Conservation (phyloP, 2,113 vertebrate species). For the Brachirus orientalis region DNA sequence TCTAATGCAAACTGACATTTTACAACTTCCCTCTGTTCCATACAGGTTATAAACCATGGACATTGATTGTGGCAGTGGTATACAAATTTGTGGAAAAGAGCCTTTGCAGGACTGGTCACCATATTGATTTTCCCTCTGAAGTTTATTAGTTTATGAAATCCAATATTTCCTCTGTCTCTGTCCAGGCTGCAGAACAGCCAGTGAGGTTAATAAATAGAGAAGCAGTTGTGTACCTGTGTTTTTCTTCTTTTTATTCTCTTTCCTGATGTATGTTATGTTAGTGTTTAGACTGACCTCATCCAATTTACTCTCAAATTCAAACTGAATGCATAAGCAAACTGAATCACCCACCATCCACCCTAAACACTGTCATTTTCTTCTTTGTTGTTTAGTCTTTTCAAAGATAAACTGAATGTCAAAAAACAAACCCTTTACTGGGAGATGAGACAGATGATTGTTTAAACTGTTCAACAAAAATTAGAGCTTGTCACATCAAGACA, state of each 20-base stretch:
- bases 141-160: slow-evolving; percentile 72
- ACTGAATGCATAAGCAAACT: slow-evolving; percentile 14
- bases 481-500: slow-evolving; percentile 29
- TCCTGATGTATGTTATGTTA: neutral
- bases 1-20: slow-evolving; percentile 46
- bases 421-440: slow-evolving; percentile 1
- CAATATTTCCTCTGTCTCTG: slow-evolving; percentile 60
- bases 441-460: slow-evolving; percentile 17
- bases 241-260: neutral
- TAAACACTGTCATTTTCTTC: neutral
- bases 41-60: slow-evolving; percentile 19
- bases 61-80: slow-evolving; percentile 43
- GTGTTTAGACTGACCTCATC: slow-evolving; percentile 9
- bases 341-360: neutral
- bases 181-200: slow-evolving; percentile 18
- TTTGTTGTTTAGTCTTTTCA: neutral
- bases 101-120: slow-evolving; percentile 27
- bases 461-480: slow-evolving; percentile 13
- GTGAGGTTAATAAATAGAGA: slow-evolving; percentile 9
- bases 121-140: slow-evolving; percentile 64
- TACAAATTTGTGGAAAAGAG: slow-evolving; percentile 59
- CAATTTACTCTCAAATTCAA: slow-evolving; percentile 2
- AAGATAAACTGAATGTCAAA: slow-evolving; percentile 10
- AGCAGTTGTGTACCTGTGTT: slow-evolving; percentile 16
- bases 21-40: slow-evolving; percentile 12